Evolutionary conservation across 2,797 vertebrate species (phyloP).

Genomic region (Luscinia luscinia): DNA sequence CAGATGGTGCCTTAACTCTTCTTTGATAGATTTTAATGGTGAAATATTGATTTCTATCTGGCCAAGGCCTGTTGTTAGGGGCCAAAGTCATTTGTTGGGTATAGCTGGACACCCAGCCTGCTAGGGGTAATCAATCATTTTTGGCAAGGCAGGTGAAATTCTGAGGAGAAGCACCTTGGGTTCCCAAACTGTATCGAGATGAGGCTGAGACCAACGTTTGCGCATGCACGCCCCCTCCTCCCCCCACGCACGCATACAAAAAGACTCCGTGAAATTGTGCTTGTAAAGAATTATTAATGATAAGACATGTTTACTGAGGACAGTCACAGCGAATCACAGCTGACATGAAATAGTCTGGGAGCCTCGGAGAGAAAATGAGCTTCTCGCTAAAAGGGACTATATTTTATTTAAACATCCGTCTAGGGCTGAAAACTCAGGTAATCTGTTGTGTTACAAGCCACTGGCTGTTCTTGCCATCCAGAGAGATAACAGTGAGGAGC

Average conservation of each 20-base stretch:
- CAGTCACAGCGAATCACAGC: conserved; percentile 87
- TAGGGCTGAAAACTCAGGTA: conserved; percentile 89
- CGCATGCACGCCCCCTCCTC: conserved; percentile 37
- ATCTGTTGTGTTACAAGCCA: conserved; percentile 98
- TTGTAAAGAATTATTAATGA: conserved; percentile 90
- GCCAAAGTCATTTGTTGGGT: conserved; percentile 96
- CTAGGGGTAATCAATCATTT: conserved; percentile 91
- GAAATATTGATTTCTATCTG: conserved; percentile 97
- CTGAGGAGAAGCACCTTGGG: conserved; percentile 81
- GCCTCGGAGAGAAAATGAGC: conserved; percentile 86
- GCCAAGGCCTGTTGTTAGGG: conserved; percentile 94
- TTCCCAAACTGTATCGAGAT: conserved; percentile 76
- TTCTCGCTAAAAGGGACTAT: conserved; percentile 91
- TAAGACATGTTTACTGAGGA: conserved; percentile 91
- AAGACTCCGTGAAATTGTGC: conserved; percentile 75
- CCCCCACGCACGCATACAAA: background rate
- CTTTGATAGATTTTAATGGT: conserved; percentile 97
- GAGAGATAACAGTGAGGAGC: conserved; percentile 86
- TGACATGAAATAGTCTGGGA: conserved; percentile 87
- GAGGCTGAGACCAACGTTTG: conserved; percentile 66
- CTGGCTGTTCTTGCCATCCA: conserved; percentile 88
- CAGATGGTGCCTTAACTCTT: conserved; percentile 88
- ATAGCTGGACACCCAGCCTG: conserved; percentile 88
- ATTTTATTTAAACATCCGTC: conserved; percentile 89
- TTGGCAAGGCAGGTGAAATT: conserved; percentile 86